These are phyloP conservation scores for Coturnix japonica DNA, from an alignment of 2,113 vertebrate species.

Conservation along the genomic window DNA sequence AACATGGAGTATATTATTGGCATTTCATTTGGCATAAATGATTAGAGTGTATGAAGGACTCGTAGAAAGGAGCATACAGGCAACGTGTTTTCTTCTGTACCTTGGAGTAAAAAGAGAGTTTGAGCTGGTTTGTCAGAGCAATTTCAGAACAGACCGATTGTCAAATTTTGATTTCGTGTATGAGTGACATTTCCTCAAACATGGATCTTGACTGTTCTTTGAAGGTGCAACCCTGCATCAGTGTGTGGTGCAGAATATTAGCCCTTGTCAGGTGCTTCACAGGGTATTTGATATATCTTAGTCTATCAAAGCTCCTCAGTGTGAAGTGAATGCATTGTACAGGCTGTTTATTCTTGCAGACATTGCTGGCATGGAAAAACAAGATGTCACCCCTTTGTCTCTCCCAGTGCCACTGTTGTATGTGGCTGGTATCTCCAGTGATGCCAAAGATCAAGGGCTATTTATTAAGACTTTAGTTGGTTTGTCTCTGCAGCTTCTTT, in stretches of 20 bases:
- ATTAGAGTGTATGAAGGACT: neutral
- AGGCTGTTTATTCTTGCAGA: neutral
- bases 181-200: conserved; percentile 10
- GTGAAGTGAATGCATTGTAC: neutral
- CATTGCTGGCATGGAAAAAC: neutral
- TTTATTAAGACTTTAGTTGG: neutral
- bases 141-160: neutral
- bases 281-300: neutral
- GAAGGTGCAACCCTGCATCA: neutral
- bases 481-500: neutral
- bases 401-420: neutral
- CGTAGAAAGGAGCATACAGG: neutral
- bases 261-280: neutral
- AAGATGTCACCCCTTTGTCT: neutral
- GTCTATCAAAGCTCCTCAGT: neutral
- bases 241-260: neutral
- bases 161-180: neutral
- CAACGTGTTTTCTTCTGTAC: neutral
- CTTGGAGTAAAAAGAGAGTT: neutral
- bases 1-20: neutral
- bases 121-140: neutral
- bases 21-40: neutral
- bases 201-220: neutral
- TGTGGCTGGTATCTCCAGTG: neutral
- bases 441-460: neutral